A percentile compares a stretch with the other conserved stretches of the same genome.
These are phyloP conservation scores for Pycnomerus fuliginosus DNA, from an alignment of 2,888 invertebrate species.

Conservation along the genomic window DNA sequence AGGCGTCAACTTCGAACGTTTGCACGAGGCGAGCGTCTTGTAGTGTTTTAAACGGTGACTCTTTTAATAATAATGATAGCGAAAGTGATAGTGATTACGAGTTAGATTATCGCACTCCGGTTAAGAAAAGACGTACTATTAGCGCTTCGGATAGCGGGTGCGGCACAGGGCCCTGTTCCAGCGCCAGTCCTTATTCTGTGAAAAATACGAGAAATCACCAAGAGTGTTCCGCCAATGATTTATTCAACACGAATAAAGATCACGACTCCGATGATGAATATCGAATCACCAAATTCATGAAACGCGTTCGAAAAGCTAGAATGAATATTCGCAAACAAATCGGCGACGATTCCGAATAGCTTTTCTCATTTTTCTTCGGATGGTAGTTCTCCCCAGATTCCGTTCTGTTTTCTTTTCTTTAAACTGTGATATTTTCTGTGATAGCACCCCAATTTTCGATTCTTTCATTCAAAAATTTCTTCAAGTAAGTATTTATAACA, in stretches of 20 bases:
- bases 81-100: conserved; percentile 47
- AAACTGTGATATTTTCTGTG: conserved; percentile 22
- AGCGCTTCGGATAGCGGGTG: conserved; percentile 48
- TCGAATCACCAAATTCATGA: conserved; percentile 57
- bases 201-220: conserved; percentile 33
- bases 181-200: conserved; percentile 32
- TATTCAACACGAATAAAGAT: conserved; percentile 31
- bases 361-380: conserved; percentile 1
- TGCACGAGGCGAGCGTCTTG: conserved; percentile 3
- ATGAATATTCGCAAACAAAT: conserved; percentile 65
- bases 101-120: conserved; percentile 42
- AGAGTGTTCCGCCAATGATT: conserved; percentile 37
- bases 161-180: conserved; percentile 45
- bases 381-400: conserved; percentile 10
- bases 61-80: conserved; percentile 12
- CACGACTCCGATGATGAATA: conserved; percentile 52
- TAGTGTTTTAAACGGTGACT: conserved; percentile 6
- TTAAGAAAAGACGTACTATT: conserved; percentile 41
- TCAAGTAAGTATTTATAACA: too few relatives aligned
- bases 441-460: too few relatives aligned
- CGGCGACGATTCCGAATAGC: conserved; percentile 62
- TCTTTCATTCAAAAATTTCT: too few relatives aligned
- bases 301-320: conserved; percentile 62
- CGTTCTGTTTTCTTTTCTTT: conserved; percentile 5
- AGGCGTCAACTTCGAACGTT: conserved; percentile 3